These are phyloP conservation scores for Drosophila kikkawai DNA, from an alignment of 1,140 invertebrate species.

Conservation along the genomic window DNA sequence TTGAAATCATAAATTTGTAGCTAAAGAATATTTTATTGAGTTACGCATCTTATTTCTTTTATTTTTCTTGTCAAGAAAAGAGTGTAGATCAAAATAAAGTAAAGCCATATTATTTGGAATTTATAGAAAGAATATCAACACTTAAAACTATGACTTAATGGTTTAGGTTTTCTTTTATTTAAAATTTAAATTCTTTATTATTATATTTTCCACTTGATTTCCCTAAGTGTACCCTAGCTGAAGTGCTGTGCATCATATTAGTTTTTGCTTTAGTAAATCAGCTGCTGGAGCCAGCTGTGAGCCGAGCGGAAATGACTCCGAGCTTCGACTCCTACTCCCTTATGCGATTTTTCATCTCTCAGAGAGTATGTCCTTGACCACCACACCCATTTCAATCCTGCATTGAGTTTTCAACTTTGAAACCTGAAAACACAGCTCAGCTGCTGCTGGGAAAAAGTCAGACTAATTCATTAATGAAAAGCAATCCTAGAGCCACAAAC, in stretches of 20 bases:
- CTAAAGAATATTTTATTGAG: neutral
- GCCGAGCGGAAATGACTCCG: conserved; percentile 34
- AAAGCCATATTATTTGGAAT: too few relatives aligned
- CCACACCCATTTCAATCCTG: neutral
- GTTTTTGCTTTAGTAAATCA: conserved; percentile 67
- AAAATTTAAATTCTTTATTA: too few relatives aligned
- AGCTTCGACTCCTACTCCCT: neutral
- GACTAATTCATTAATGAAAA: conserved; percentile 14
- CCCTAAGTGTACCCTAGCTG: conserved; percentile 5
- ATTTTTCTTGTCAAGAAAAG: neutral
- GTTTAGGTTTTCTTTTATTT: too few relatives aligned
- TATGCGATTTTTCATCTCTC: conserved; percentile 32
- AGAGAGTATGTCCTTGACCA: neutral
- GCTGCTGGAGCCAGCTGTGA: conserved; percentile 29
- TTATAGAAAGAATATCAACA: too few relatives aligned
- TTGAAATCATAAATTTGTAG: neutral
- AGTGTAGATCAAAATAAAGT: neutral
- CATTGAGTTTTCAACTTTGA: conserved; percentile 10
- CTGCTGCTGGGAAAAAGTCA: neutral
- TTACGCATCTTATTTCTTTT: neutral
- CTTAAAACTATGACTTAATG: too few relatives aligned
- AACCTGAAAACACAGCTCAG: neutral
- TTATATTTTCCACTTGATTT: neutral
- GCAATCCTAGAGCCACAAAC: conserved; percentile 9
- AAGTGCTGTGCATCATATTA: conserved; percentile 53